Conservation (phyloP, 2,888 invertebrate genomes). For the Epinotia demarniana region DNA sequence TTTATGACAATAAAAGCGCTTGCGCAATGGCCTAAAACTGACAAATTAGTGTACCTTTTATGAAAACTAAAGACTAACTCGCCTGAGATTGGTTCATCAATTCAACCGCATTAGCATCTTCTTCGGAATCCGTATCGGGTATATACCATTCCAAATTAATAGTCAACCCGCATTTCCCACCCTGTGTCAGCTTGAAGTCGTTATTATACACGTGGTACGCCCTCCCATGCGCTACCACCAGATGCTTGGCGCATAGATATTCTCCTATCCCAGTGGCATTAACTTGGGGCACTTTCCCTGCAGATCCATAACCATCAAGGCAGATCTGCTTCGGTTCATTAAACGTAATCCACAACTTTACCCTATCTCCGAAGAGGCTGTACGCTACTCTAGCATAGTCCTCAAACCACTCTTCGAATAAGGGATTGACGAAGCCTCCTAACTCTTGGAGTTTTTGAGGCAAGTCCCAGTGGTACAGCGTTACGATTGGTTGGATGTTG, state of each 20-base stretch:
- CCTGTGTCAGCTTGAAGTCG: constrained; percentile 64
- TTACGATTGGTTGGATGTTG: constrained; percentile 85
- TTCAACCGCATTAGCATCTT: constrained; percentile 59
- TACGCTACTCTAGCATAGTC: constrained; percentile 77
- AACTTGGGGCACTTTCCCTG: constrained; percentile 58
- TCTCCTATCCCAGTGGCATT: constrained; percentile 68
- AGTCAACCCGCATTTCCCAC: constrained; percentile 56
- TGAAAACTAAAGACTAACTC: constrained; percentile 28
- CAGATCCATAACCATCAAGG: constrained; percentile 34
- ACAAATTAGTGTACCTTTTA: neutral
- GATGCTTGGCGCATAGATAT: constrained; percentile 82
- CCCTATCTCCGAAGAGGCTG: constrained; percentile 67
- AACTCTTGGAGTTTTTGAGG: constrained; percentile 81
- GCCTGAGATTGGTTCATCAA: constrained; percentile 55
- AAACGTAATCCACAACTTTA: constrained; percentile 73
- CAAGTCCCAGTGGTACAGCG: constrained; percentile 84
- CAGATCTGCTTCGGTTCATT: constrained; percentile 70
- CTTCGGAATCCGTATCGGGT: constrained; percentile 54
- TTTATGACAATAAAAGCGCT: too few species aligned
- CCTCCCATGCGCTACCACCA: constrained; percentile 83
- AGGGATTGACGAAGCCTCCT: constrained; percentile 80
- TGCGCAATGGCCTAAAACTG: too few species aligned
- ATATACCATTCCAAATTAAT: constrained; percentile 54
- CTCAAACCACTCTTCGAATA: constrained; percentile 75
- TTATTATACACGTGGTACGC: constrained; percentile 80